Evolutionary conservation across 2,113 vertebrate genomes (phyloP).

Genomic region (Ornithorhynchus anatinus): DNA sequence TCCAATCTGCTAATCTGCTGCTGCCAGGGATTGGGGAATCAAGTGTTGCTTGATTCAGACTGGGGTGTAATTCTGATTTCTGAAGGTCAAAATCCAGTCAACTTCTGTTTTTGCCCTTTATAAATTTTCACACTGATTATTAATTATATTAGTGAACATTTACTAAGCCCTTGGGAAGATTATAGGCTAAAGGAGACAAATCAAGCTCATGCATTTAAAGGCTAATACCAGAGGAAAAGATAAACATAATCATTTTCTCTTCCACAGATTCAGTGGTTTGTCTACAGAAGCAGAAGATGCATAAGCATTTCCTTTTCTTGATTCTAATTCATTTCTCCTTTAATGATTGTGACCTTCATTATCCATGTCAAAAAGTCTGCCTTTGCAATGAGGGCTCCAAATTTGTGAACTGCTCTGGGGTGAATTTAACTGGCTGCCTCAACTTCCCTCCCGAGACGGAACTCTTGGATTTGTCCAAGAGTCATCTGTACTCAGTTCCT

Average conservation of each 20-base stretch:
- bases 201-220: too few species aligned
- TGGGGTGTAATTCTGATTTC: too few species aligned
- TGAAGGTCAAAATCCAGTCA: too few species aligned
- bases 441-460: constrained; percentile 66
- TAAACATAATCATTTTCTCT: neutral
- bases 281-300: neutral
- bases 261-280: neutral
- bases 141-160: too few species aligned
- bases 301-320: neutral
- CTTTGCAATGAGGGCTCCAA: constrained; percentile 64
- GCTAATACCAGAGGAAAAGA: too few species aligned
- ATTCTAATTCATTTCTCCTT: constrained; percentile 39
- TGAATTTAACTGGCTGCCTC: constrained; percentile 37
- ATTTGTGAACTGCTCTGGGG: constrained; percentile 71
- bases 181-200: too few species aligned
- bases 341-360: constrained; percentile 20
- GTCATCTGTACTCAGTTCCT: constrained; percentile 63
- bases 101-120: too few species aligned
- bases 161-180: too few species aligned
- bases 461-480: constrained; percentile 76
- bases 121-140: too few species aligned
- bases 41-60: too few species aligned
- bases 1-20: too few species aligned
- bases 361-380: constrained; percentile 56
- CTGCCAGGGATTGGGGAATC: too few species aligned